phyloP scores from a whole-genome alignment of 2,797 vertebrate genomes.

The Austrolebias charrua region DNA sequence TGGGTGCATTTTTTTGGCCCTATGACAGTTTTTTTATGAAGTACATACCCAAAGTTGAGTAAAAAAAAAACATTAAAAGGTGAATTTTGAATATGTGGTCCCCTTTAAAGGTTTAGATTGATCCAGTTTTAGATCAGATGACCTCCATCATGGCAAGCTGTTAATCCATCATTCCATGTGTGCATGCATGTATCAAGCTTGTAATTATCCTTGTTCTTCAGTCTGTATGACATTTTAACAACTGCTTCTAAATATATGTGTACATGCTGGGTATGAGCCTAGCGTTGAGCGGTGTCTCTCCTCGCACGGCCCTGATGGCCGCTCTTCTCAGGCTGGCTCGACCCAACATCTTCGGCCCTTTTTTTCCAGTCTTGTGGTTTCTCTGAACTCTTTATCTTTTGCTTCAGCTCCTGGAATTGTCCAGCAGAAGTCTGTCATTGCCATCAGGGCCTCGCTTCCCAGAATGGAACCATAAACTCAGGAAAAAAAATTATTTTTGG shows the following conservation, averaged over 20 bases:
- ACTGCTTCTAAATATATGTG: constrained; percentile 74
- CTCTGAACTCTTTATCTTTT: constrained; percentile 53
- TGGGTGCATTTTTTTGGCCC: too few species aligned
- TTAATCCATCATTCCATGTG: constrained; percentile 53
- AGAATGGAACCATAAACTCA: constrained; percentile 61
- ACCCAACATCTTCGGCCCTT: constrained; percentile 48
- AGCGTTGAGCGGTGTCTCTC: constrained; percentile 14
- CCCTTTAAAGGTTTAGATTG: too few species aligned
- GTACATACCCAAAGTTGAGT: too few species aligned
- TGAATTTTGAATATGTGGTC: too few species aligned
- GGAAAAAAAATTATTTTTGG: constrained; percentile 51
- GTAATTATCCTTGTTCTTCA: constrained; percentile 73
- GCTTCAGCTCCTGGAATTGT: constrained; percentile 69
- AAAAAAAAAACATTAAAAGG: too few species aligned
- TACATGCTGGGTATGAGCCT: constrained; percentile 48
- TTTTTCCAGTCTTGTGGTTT: constrained; percentile 54
- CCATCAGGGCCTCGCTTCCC: constrained; percentile 21
- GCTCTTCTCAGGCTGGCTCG: constrained; percentile 1
- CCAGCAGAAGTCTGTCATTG: constrained; percentile 64
- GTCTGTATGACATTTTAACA: constrained; percentile 76
- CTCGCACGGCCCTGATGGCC: too few species aligned
- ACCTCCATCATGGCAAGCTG: constrained; percentile 70
- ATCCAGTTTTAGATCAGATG: background rate
- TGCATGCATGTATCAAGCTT: constrained; percentile 48
- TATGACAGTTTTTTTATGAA: too few species aligned